phyloP scores from a whole-genome alignment of 2,113 vertebrate species.

The Scartelaos histophorus region DNA sequence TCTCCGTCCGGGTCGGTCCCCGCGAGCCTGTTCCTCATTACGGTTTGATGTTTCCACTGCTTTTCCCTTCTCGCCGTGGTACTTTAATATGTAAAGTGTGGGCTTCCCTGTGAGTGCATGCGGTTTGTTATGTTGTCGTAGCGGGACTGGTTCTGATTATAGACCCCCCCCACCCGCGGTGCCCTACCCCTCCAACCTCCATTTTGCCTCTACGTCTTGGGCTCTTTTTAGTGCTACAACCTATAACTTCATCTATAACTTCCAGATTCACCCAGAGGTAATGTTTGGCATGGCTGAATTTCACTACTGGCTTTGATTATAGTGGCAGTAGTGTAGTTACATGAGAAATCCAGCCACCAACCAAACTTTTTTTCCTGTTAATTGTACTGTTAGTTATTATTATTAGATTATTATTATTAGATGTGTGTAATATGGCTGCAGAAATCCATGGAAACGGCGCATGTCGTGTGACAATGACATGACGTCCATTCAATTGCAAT shows the following conservation, averaged over 20 bases:
- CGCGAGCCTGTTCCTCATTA: slow-evolving; percentile 62
- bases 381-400: too few relatives aligned
- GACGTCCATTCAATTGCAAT: too few relatives aligned
- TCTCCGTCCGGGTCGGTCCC: slow-evolving; percentile 21
- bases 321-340: background rate
- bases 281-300: slow-evolving; percentile 59
- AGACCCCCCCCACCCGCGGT: slow-evolving; percentile 33
- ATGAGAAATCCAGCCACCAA: background rate
- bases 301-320: slow-evolving; percentile 44
- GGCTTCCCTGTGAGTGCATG: slow-evolving; percentile 60
- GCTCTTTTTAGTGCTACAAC: background rate
- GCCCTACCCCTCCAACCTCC: slow-evolving; percentile 36
- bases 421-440: too few relatives aligned
- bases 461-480: too few relatives aligned
- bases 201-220: background rate
- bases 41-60: slow-evolving; percentile 66
- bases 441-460: too few relatives aligned
- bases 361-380: background rate
- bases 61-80: slow-evolving; percentile 41
- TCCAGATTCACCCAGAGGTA: slow-evolving; percentile 54
- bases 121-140: slow-evolving; percentile 71
- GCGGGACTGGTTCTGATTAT: slow-evolving; percentile 72
- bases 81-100: slow-evolving; percentile 71
- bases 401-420: too few relatives aligned
- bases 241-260: background rate